phyloP scores from a whole-genome alignment of 64 coral and sea anemone genomes.

The Montipora foliosa region DNA sequence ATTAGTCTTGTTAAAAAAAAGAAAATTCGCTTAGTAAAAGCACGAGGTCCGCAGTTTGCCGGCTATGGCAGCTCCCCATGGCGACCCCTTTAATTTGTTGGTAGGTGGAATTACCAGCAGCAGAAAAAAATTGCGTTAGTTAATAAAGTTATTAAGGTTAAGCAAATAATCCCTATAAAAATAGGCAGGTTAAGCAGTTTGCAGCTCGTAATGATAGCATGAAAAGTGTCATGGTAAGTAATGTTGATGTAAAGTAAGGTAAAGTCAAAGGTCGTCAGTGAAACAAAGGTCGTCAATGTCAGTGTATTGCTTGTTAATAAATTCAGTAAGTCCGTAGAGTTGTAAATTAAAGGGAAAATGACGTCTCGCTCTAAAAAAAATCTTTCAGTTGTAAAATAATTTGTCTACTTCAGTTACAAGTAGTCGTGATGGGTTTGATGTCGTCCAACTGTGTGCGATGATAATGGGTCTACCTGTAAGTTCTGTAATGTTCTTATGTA shows the following conservation, averaged over 20 bases:
- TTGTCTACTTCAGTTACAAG: not conserved
- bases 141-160: conserved; percentile 35
- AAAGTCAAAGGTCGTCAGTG: conserved; percentile 26
- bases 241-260: not conserved
- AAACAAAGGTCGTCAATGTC: not conserved
- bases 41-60: not conserved
- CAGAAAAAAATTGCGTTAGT: conserved; percentile 5
- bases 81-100: conserved; percentile 18
- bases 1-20: conserved; percentile 11
- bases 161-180: conserved; percentile 32
- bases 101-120: conserved; percentile 5
- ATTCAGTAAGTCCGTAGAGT: too few species aligned
- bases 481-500: too few species aligned
- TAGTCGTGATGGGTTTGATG: conserved; percentile 6
- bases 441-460: conserved; percentile 20
- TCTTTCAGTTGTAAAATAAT: conserved; percentile 32
- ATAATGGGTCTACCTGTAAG: not conserved
- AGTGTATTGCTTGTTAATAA: too few species aligned
- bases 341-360: too few species aligned
- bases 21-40: too few species aligned
- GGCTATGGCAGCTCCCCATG: conserved; percentile 29
- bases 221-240: not conserved
- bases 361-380: not conserved
- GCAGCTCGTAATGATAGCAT: not conserved
- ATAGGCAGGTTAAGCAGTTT: conserved; percentile 20